Base-by-base conservation (phyloP, 2,888 invertebrate genomes). In the Mimas tiliae region DNA sequence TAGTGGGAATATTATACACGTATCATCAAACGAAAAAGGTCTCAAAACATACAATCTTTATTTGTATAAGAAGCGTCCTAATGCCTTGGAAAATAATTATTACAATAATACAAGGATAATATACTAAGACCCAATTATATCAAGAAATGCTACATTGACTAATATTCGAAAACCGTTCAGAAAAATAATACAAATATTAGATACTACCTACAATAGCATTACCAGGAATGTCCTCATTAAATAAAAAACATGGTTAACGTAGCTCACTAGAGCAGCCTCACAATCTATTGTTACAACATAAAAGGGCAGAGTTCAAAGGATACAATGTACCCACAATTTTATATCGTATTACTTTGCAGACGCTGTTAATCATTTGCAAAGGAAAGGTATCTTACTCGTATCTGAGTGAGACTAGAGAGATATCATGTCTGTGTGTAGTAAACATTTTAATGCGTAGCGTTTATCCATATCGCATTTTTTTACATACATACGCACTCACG, bases 241-340 rank as follows among this genome's bases (percentile, higher is more conserved):
- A 63, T 62, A 63, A 51, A 64, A 16, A 34, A 38, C 16, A 34
- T 51, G 48, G 27, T 33, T 3, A n/a, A 8, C 16, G n/a, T 42
- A 38, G 1, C 19, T 58, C 58, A 58, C 58, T 48, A 63, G 63
- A 63, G 27, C 70, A 69, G 68, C 75, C 67, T 67, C 69, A 67
- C 55, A 66, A 70, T 63, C 73, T 71, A 77, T 77, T 77, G 76
- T 76, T 73, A 16, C 52, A 63, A 33, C 62, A 65, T 70, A 69
- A 76, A 76, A 71, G 74, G 72, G 69, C 67, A 51, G 63, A 70
- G 72, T 78, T 76, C 77, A 72, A 78, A 76, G 76, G 72, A 73
- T 71, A 76, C 71, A 74, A 69, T 76, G 68, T 78, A 65, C 65
- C 71, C 69, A 73, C 72, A 73, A 69, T 72, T 69, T 67, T 71